These are phyloP conservation scores for Panagrolaimus sp. DNA, from an alignment of 1,140 invertebrate genomes.

Conservation along the genomic window DNA sequence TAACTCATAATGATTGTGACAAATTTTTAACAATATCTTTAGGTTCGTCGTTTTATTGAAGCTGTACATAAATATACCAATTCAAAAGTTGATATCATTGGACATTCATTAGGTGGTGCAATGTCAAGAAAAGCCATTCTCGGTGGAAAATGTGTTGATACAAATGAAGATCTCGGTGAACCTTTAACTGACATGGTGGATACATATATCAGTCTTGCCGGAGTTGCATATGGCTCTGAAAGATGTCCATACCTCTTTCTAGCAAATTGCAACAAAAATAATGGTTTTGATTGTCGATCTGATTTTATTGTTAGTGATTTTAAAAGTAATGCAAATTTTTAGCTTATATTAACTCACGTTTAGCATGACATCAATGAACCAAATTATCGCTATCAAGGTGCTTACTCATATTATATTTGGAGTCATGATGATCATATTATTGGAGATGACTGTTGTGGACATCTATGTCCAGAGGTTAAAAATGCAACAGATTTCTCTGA, in stretches of 20 bases:
- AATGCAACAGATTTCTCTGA: not conserved
- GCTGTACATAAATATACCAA: slow-evolving; percentile 18
- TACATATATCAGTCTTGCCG: slow-evolving; percentile 19
- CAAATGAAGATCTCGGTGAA: slow-evolving; percentile 16
- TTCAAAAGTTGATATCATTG: slow-evolving; percentile 23
- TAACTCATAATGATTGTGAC: no score
- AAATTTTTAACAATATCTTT: no score
- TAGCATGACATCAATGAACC: not conserved
- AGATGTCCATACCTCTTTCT: no score
- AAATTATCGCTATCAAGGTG: not conserved
- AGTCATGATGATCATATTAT: not conserved
- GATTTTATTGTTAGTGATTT: not conserved
- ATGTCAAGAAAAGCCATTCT: slow-evolving; percentile 23
- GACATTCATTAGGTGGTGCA: slow-evolving; percentile 16
- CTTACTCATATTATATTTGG: not conserved
- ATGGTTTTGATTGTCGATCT: slow-evolving; percentile 15
- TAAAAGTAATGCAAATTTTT: no score
- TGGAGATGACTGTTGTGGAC: not conserved
- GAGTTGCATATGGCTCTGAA: slow-evolving; percentile 12
- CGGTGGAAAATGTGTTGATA: slow-evolving; percentile 24
- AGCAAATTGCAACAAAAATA: slow-evolving; percentile 16
- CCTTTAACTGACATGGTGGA: slow-evolving; percentile 16
- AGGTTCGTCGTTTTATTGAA: slow-evolving; percentile 21
- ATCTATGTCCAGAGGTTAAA: not conserved
- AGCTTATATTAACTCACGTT: no score